phyloP scores from a whole-genome alignment of 53 echinoderm and acorn worm species.

The Antedon mediterranea region DNA sequence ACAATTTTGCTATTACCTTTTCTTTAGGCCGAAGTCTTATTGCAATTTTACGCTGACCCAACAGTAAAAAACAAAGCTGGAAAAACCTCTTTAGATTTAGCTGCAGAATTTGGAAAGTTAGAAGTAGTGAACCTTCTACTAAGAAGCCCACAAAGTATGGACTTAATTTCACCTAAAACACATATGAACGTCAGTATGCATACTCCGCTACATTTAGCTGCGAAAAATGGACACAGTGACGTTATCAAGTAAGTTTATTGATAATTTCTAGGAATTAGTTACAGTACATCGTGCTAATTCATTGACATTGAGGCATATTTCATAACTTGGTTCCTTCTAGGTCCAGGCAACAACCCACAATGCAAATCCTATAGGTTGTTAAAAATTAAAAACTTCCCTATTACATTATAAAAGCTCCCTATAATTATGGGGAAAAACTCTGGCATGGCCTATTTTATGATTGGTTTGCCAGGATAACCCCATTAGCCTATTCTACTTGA shows the following conservation, averaged over 20 bases:
- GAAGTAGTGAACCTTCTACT: constrained; percentile 64
- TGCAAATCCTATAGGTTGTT: too few relatives aligned
- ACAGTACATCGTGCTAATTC: too few relatives aligned
- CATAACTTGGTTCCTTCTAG: too few relatives aligned
- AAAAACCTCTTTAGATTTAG: constrained; percentile 79
- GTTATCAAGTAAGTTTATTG: constrained; percentile 50
- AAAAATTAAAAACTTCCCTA: too few relatives aligned
- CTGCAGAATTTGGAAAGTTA: constrained; percentile 75
- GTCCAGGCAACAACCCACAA: too few relatives aligned
- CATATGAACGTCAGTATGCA: constrained; percentile 42
- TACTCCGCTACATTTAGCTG: constrained; percentile 85
- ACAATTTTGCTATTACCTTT: background rate
- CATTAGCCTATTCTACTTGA: too few relatives aligned
- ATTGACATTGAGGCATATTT: too few relatives aligned
- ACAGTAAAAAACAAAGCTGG: constrained; percentile 63
- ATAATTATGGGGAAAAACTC: too few relatives aligned
- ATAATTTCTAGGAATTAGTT: too few relatives aligned
- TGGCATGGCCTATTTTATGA: too few relatives aligned
- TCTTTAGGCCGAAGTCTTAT: constrained; percentile 50
- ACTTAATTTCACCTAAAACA: constrained; percentile 43
- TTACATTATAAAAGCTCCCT: too few relatives aligned
- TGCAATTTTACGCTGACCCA: constrained; percentile 67
- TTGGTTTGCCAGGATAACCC: too few relatives aligned
- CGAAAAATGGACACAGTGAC: constrained; percentile 95
- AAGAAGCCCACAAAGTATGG: constrained; percentile 38